Evolutionary conservation across 2,113 vertebrate species (phyloP), one percentile per base, ranked within the genome.

Genomic region (Tetrao urogallus): DNA sequence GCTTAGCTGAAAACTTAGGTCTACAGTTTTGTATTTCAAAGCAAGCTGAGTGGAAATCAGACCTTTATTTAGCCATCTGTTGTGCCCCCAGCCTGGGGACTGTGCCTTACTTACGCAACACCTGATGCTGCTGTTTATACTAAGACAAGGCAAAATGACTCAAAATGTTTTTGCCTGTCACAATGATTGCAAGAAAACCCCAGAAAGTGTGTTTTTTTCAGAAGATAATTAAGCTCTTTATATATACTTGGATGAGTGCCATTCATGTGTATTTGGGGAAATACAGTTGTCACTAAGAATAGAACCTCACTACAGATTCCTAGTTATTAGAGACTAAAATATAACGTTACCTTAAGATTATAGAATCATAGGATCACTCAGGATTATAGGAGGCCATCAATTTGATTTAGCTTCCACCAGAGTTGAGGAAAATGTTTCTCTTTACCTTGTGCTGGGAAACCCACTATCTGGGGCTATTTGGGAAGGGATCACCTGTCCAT

Each of bases 31-130:
- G 13, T 8, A 67, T 72, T 83, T 74, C 30, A 25, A 54, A 86
- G 45, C 17, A 57, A 57, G 15, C 43, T 60, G 4, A 13, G 20
- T 57, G 30, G 74, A 91, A 89, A 94, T 84, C 32, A 69, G 32
- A 13, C 43, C 16, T 86, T 75, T 57, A 47, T 93, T 72, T 84
- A 72, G 28, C 15, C 27, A 73, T 30, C 34, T 69, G 22, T 34
- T 20, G 3, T 38, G 64, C 75, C 9, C 40, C 60, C 1, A 2
- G 20, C 7, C 30, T 34, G 65, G 56, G 30, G 27, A 73, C 11
- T 0, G 0, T 4, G 5, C 30, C 30, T 30, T 67, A 78, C 32
- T 69, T 67, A 50, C 18, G 57, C 10, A 48, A 10, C 40, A 87
- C 27, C 27, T 65, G 36, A 52, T 65, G 57, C 7, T 56, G 32